phyloP scores from a whole-genome alignment of 2,797 vertebrate species.

The Cirrhinus mrigala region DNA sequence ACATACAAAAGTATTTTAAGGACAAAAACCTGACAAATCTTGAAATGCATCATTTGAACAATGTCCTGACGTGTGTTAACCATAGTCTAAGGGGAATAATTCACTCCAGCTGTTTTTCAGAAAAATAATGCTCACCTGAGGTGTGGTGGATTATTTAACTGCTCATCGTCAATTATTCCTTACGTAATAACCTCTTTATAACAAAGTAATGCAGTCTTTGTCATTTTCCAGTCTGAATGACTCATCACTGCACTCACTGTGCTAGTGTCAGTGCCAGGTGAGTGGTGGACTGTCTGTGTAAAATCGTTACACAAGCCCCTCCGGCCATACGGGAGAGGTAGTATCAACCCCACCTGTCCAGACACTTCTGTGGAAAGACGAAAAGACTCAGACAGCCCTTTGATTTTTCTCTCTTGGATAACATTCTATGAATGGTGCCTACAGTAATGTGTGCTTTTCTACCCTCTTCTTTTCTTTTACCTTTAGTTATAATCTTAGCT shows the following conservation, averaged over 20 bases:
- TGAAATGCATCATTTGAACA: too few relatives aligned
- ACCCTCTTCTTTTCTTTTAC: not conserved
- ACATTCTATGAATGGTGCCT: not conserved
- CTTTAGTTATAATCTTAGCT: slow-evolving; percentile 31
- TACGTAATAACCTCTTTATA: not conserved
- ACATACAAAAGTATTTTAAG: too few relatives aligned
- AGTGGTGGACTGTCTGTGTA: slow-evolving; percentile 58
- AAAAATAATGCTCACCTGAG: not conserved
- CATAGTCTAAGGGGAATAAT: not conserved
- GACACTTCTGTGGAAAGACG: slow-evolving; percentile 26
- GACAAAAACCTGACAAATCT: too few relatives aligned
- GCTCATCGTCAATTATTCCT: not conserved
- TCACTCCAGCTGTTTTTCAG: not conserved
- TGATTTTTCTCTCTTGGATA: slow-evolving; percentile 51
- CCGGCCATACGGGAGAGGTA: slow-evolving; percentile 61
- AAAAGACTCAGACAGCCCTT: slow-evolving; percentile 35
- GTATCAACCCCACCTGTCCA: slow-evolving; percentile 38
- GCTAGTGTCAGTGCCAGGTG: not conserved
- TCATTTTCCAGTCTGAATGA: not conserved
- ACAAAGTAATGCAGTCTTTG: not conserved
- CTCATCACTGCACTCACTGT: slow-evolving; percentile 4
- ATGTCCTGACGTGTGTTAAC: too few relatives aligned
- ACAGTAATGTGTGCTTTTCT: slow-evolving; percentile 9
- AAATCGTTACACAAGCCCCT: slow-evolving; percentile 66
- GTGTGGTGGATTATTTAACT: not conserved